phyloP scores from a whole-genome alignment of 2,797 vertebrate species.

The Gymnothorax reevesii region DNA sequence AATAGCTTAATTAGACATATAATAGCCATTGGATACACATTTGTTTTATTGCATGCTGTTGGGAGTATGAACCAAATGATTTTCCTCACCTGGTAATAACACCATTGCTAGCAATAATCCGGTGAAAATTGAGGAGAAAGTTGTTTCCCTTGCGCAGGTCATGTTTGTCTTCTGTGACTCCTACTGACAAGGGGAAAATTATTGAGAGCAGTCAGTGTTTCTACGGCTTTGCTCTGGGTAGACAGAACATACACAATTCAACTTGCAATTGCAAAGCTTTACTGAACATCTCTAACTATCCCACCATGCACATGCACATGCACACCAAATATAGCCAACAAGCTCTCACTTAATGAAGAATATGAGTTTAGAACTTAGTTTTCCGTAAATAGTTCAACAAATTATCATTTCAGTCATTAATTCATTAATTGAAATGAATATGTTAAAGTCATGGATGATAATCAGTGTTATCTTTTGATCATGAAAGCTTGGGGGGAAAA shows the following conservation, averaged over 20 bases:
- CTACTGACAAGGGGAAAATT: slow-evolving; percentile 7
- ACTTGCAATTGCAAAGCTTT: not conserved
- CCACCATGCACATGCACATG: not conserved
- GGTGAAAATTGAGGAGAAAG: slow-evolving; percentile 33
- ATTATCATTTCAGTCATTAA: not conserved
- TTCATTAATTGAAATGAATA: not conserved
- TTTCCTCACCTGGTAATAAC: slow-evolving; percentile 49
- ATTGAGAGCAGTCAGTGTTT: not conserved
- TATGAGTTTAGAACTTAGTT: not conserved
- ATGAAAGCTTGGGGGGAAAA: not conserved
- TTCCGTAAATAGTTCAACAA: not conserved
- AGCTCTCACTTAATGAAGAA: not conserved
- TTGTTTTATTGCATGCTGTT: not conserved
- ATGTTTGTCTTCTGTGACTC: slow-evolving; percentile 37
- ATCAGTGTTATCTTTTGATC: not conserved
- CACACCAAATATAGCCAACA: not conserved
- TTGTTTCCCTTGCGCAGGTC: slow-evolving; percentile 30
- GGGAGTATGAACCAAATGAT: not conserved
- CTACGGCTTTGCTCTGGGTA: not conserved
- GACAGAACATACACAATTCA: too few species aligned
- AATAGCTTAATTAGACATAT: not conserved
- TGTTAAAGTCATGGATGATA: not conserved
- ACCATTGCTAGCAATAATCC: slow-evolving; percentile 39
- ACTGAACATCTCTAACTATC: not conserved
- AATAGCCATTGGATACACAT: not conserved